Percentiles rank a stretch among this genome's conserved stretches.
Conservation (phyloP, 2,888 invertebrate genomes). For the Cephus nigrinus region DNA sequence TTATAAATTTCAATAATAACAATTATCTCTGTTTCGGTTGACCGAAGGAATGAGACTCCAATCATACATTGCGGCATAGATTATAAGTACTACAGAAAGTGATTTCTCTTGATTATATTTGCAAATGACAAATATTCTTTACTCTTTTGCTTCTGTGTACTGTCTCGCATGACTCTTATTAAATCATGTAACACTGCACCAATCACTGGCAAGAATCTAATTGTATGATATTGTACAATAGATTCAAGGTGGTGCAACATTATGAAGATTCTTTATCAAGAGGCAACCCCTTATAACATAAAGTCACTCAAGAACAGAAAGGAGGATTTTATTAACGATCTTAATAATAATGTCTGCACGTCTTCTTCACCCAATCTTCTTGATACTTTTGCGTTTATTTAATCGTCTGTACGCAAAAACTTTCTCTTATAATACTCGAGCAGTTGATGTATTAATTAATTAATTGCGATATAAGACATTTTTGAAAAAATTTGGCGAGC, state of each 20-base stretch:
- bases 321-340: too few species aligned
- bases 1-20: neutral
- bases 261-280: neutral
- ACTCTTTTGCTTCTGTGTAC: neutral
- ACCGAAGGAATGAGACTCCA: neutral
- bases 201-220: neutral
- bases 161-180: neutral
- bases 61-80: neutral
- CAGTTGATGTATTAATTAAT: too few species aligned
- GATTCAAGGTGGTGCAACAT: neutral
- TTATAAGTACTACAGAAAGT: neutral
- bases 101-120: neutral
- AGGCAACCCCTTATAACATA: neutral
- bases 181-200: neutral
- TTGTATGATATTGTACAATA: neutral
- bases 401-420: neutral
- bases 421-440: neutral
- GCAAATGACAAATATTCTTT: neutral
- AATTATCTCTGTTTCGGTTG: neutral
- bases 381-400: neutral
- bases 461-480: neutral
- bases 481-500: neutral
- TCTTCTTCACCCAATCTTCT: neutral
- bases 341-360: neutral
- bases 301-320: neutral